Base-by-base conservation (phyloP, 2,113 vertebrate species). In the Garra rufa region DNA sequence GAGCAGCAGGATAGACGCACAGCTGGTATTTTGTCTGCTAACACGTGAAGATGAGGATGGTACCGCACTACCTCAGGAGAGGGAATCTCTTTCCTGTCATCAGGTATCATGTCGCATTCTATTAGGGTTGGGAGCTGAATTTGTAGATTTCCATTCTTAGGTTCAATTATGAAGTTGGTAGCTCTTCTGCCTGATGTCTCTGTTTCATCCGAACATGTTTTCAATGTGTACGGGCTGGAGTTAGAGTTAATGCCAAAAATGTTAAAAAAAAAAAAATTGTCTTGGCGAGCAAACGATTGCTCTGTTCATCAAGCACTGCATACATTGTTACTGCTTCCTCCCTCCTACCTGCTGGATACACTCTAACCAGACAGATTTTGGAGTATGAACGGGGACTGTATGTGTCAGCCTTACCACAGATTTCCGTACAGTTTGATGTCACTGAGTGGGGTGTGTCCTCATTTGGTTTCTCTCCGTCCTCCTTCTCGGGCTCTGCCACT, bases 281-380 rank as follows among this genome's bases (percentile, higher is more conserved):
- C 73, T 55, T 85, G 63, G 44, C 84, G 13, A 89, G 24, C 24
- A 85, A 88, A 71, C 43, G 89, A 73, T 77, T 86, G 63, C 80
- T 87, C 50, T 89, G 87, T 59, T 88, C 78, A 81, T 74, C 75
- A 11, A 83, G 24, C 74, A 90, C 87, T 67, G 86, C 89, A 88
- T 88, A 91, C 1, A 82, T 78, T 43, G 82, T 73, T 48, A 87
- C 24, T 61, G 83, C 79, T 17, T 69, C 34, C 4, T 30, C 15
- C 55, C 5, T 50, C 9, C 30, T 52, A 7, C 74, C 71, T 2
- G 38, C 38, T 14, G 85, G 85, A 30, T 85, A 88, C 0, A 90
- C 86, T 0, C 79, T 87, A 0, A 87, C 87, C 1, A 87, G 73
- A 4, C 80, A 83, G 24, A 91, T 90, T 28, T 91, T 89, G 3